A percentile compares a stretch with the other conserved stretches of the same genome.
phyloP scores from a whole-genome alignment of 2,797 vertebrate species.

The Gorsachius magnificus region DNA sequence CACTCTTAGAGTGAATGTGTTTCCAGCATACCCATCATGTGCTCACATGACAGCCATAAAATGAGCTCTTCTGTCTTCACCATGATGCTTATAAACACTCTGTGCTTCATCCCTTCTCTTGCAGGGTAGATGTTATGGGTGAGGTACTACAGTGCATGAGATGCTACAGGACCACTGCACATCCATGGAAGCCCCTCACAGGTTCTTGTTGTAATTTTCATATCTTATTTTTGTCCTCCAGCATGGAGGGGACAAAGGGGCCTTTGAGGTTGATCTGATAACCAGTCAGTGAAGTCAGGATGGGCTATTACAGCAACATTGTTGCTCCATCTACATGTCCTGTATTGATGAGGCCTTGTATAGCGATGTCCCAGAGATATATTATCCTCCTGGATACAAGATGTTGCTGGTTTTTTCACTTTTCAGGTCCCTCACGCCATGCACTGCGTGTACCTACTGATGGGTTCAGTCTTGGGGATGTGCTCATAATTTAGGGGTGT shows the following conservation, averaged over 20 bases:
- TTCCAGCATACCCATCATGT: background rate
- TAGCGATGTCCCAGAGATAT: background rate
- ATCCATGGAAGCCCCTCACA: background rate
- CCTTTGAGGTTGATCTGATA: background rate
- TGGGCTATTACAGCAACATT: background rate
- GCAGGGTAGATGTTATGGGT: background rate
- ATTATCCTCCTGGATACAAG: background rate
- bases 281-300: background rate
- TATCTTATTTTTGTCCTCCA: background rate
- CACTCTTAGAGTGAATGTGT: background rate
- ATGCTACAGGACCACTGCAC: background rate
- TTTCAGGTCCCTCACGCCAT: background rate
- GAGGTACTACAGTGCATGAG: background rate
- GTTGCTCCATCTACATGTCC: accelerated
- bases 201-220: background rate
- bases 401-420: background rate
- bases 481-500: background rate
- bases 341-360: background rate
- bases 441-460: background rate
- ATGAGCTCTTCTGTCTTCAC: background rate
- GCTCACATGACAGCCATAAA: background rate
- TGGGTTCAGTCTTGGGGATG: background rate
- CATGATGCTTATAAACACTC: accelerated
- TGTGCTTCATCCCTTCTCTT: background rate
- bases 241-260: accelerated